Evolutionary conservation across 2,113 vertebrate species (phyloP).

Genomic region (Miniopterus natalensis): DNA sequence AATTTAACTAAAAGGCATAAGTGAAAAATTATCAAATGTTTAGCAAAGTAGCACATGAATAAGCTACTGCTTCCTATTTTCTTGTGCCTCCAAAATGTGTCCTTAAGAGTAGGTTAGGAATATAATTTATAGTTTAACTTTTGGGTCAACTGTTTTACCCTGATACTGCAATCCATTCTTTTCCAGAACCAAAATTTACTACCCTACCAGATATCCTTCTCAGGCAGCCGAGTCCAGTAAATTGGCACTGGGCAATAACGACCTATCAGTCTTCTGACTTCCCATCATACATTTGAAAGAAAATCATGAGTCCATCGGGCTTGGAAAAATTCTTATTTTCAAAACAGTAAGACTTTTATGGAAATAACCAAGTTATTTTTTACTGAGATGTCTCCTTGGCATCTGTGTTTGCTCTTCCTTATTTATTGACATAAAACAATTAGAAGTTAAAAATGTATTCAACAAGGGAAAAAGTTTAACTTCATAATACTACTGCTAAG

Average conservation of each 20-base stretch:
- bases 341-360: background rate
- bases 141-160: background rate
- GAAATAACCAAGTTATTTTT: background rate
- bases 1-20: background rate
- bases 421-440: slow-evolving; percentile 15
- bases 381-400: slow-evolving; percentile 6
- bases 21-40: background rate
- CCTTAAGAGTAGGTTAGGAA: background rate
- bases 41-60: background rate
- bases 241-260: background rate
- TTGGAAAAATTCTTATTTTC: background rate
- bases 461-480: background rate
- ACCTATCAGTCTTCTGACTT: background rate
- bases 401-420: background rate
- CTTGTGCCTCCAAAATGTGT: background rate
- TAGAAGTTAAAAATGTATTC: background rate
- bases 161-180: background rate
- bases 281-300: background rate
- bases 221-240: background rate
- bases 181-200: background rate
- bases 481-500: background rate
- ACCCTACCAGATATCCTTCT: background rate
- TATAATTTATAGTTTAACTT: background rate
- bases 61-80: background rate
- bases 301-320: background rate